Conservation (phyloP, 2,113 vertebrate genomes). For the Peromyscus leucopus region DNA sequence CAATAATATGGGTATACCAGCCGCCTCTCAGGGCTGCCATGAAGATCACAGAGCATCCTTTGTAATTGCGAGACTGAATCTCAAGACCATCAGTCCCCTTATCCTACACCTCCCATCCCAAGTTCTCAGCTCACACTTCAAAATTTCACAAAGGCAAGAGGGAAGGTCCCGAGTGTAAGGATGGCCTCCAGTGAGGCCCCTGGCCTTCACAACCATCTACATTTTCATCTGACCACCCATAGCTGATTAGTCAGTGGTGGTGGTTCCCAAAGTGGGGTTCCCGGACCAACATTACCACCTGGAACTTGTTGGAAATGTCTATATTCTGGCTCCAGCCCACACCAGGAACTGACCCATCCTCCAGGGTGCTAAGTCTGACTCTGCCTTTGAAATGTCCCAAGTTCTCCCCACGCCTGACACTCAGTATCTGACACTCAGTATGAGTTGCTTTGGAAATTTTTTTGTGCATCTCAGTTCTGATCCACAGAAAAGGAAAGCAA, state of each 20-base stretch:
- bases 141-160: neutral
- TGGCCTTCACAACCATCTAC: rapidly evolving
- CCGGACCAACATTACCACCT: neutral
- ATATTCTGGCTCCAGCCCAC: neutral
- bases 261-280: neutral
- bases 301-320: neutral
- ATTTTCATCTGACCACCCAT: neutral
- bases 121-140: neutral
- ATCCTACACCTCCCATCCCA: neutral
- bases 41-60: neutral
- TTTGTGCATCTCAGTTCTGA: neutral
- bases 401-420: neutral
- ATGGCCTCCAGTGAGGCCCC: neutral
- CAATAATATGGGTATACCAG: neutral
- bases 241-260: no score
- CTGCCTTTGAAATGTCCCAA: neutral
- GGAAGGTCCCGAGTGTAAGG: neutral
- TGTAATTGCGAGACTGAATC: neutral
- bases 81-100: neutral
- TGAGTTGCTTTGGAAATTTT: neutral
- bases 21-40: neutral
- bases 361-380: neutral
- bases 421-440: neutral
- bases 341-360: neutral
- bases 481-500: neutral